phyloP scores from a whole-genome alignment of 2,113 vertebrate species.

The Nanorana parkeri region DNA sequence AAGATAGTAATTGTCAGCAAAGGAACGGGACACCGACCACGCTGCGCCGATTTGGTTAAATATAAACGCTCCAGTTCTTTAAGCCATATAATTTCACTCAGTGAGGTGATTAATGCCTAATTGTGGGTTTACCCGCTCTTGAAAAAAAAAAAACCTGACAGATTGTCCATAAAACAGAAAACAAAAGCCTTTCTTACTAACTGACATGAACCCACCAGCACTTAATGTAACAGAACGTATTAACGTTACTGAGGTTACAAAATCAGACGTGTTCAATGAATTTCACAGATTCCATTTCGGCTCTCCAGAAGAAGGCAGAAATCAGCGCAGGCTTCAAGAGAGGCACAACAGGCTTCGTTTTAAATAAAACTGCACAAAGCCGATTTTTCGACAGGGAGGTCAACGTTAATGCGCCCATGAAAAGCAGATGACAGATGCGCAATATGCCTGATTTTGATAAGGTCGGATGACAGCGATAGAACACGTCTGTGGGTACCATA shows the following conservation, averaged over 20 bases:
- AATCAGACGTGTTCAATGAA: constrained; percentile 26
- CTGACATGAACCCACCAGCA: background rate
- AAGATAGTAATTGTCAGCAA: too few species aligned
- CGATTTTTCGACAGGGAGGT: too few species aligned
- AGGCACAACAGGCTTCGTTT: background rate
- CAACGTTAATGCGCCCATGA: too few species aligned
- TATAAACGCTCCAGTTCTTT: background rate
- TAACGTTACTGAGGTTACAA: background rate
- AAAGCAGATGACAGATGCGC: too few species aligned
- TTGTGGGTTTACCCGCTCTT: background rate
- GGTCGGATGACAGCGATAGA: too few species aligned
- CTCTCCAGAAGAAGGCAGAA: background rate
- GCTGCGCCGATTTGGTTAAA: background rate
- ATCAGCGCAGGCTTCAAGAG: constrained; percentile 2
- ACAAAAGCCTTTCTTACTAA: background rate
- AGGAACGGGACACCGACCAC: background rate
- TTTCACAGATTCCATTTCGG: constrained; percentile 27
- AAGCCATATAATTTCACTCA: background rate
- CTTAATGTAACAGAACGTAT: constrained; percentile 2
- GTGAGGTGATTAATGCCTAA: too few species aligned
- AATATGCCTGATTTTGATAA: too few species aligned
- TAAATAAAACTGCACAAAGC: background rate
- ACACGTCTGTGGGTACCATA: too few species aligned
- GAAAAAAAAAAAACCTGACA: background rate
- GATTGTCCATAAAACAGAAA: constrained; percentile 11